A percentile compares a stretch with the other conserved stretches of the same genome.
phyloP scores from a whole-genome alignment of 2,888 invertebrate species.

The Nematopogon swammerdamellus region DNA sequence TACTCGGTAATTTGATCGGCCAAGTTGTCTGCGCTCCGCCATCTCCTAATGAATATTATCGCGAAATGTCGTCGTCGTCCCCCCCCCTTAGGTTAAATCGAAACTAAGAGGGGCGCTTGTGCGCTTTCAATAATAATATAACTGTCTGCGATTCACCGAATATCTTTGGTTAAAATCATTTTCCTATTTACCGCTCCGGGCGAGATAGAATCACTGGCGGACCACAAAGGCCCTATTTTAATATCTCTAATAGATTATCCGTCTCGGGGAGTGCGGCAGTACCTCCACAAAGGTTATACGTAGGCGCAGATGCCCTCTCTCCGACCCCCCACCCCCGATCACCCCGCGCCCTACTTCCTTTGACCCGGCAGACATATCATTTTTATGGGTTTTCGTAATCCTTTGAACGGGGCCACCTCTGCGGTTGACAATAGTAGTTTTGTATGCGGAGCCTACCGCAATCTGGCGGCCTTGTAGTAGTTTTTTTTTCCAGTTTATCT shows the following conservation, averaged over 20 bases:
- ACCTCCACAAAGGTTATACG: not conserved
- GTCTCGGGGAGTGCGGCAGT: conserved; percentile 19
- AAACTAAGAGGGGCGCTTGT: too few relatives aligned
- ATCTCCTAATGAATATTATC: too few relatives aligned
- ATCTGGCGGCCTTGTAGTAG: too few relatives aligned
- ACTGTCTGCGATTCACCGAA: not conserved
- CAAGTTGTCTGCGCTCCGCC: too few relatives aligned
- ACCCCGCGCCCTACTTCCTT: not conserved
- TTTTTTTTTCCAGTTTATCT: too few relatives aligned
- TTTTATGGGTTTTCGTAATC: not conserved
- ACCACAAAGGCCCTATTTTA: not conserved
- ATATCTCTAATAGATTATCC: conserved; percentile 38
- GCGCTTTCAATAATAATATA: too few relatives aligned
- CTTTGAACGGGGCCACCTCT: not conserved
- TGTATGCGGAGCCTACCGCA: too few relatives aligned
- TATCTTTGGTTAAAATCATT: not conserved
- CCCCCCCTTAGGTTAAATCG: too few relatives aligned
- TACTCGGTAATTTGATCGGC: too few relatives aligned
- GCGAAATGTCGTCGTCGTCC: too few relatives aligned
- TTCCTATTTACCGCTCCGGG: not conserved
- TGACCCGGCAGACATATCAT: not conserved
- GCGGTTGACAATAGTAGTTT: too few relatives aligned
- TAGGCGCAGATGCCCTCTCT: not conserved
- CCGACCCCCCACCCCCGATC: too few relatives aligned
- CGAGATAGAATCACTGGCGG: not conserved